Conservation (phyloP, 2,113 vertebrate species). For the Calidris pygmaea region DNA sequence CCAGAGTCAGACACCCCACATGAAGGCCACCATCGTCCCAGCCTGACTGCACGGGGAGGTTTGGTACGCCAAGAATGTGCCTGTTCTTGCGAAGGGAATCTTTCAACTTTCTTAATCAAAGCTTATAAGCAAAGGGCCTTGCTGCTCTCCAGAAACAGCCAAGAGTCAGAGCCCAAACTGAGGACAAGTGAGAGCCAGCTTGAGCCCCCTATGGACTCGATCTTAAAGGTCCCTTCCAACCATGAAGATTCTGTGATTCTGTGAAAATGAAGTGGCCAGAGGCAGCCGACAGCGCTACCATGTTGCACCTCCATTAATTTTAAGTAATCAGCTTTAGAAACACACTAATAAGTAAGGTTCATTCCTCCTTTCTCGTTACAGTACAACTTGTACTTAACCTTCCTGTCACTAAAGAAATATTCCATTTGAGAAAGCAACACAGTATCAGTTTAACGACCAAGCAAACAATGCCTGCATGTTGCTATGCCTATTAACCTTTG, state of each 20-base stretch:
- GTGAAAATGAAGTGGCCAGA: not conserved
- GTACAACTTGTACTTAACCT: constrained; percentile 9
- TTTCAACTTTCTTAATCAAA: not conserved
- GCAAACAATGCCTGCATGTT: constrained; percentile 18
- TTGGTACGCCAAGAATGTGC: rapidly evolving
- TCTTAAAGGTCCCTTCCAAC: too few species aligned
- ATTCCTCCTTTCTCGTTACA: not conserved
- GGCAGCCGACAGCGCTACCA: not conserved
- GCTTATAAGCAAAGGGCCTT: not conserved
- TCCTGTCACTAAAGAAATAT: constrained; percentile 10
- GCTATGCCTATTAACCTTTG: constrained; percentile 32
- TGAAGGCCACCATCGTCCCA: not conserved
- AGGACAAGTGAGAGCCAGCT: rapidly evolving
- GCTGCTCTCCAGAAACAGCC: not conserved
- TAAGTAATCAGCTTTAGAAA: not conserved
- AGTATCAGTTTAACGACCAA: not conserved
- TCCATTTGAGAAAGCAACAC: constrained; percentile 1
- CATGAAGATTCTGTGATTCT: too few species aligned
- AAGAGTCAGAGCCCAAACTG: not conserved
- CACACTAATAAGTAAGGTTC: not conserved
- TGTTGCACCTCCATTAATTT: not conserved
- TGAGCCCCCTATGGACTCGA: rapidly evolving
- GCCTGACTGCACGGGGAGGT: not conserved
- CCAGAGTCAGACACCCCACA: not conserved
- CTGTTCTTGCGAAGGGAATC: not conserved